These are phyloP conservation scores for Pantherophis vulpinus DNA, from an alignment of 2,797 vertebrate species.

Conservation along the genomic window DNA sequence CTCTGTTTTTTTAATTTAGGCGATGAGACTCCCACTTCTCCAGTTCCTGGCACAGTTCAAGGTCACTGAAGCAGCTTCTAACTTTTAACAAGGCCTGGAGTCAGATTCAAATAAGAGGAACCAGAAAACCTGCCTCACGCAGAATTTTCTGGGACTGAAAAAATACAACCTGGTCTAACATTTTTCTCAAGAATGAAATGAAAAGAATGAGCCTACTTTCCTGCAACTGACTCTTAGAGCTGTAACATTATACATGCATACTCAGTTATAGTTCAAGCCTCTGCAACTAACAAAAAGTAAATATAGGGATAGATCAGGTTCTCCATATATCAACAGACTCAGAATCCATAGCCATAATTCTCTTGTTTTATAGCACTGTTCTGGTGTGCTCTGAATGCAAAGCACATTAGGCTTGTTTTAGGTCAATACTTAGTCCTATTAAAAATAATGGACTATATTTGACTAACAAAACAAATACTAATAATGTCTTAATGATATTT, in stretches of 20 bases:
- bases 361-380: constrained; percentile 40
- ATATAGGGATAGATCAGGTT: not conserved
- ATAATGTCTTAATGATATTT: not conserved
- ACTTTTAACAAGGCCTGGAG: not conserved
- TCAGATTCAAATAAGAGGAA: not conserved
- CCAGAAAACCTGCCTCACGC: not conserved
- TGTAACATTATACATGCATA: not conserved
- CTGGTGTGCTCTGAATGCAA: constrained; percentile 35
- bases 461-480: not conserved
- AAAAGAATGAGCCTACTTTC: not conserved
- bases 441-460: constrained; percentile 51
- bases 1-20: not conserved
- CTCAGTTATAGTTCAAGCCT: not conserved
- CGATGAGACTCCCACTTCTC: not conserved
- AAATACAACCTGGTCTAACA: not conserved
- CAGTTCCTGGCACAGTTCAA: not conserved
- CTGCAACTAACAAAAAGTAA: not conserved
- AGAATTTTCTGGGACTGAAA: not conserved
- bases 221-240: not conserved
- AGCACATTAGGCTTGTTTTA: constrained; percentile 34
- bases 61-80: not conserved
- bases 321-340: not conserved
- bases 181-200: not conserved
- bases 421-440: constrained; percentile 54
- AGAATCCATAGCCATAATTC: constrained; percentile 29